These are phyloP conservation scores for Drosophila rhopaloa DNA, from an alignment of 1,140 invertebrate genomes.

Conservation along the genomic window DNA sequence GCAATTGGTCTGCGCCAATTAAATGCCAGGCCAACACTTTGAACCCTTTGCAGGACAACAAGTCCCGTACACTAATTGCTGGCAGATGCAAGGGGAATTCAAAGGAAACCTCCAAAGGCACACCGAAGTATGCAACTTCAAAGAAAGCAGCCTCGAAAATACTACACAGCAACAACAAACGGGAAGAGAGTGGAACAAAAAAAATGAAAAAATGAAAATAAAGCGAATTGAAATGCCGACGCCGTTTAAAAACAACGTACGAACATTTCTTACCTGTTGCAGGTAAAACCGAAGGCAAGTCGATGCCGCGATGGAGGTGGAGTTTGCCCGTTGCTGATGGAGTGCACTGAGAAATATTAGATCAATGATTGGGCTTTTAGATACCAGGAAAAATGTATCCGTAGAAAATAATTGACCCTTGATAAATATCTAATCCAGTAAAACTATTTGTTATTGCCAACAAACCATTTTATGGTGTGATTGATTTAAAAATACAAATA, in stretches of 20 bases:
- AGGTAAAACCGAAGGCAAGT: slow-evolving; percentile 58
- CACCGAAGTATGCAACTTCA: slow-evolving; percentile 80
- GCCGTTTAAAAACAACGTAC: slow-evolving; percentile 62
- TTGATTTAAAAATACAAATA: no score
- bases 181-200: slow-evolving; percentile 28
- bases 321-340: slow-evolving; percentile 17
- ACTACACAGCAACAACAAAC: slow-evolving; percentile 29
- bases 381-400: no score
- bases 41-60: slow-evolving; percentile 59
- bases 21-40: slow-evolving; percentile 81
- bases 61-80: slow-evolving; percentile 77
- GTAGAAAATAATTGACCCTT: no score
- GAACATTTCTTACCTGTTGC: slow-evolving; percentile 82
- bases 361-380: not conserved
- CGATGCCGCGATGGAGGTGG: slow-evolving; percentile 41
- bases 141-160: slow-evolving; percentile 75
- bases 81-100: slow-evolving; percentile 73
- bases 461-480: no score
- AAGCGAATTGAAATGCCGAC: slow-evolving; percentile 77
- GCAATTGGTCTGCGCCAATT: slow-evolving; percentile 79
- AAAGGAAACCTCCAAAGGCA: slow-evolving; percentile 79
- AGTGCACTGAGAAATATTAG: slow-evolving; percentile 15
- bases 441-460: no score
- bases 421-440: no score
- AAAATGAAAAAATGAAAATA: slow-evolving; percentile 29